These are phyloP conservation scores for Theretra japonica DNA, from an alignment of 2,888 invertebrate species.

Conservation along the genomic window DNA sequence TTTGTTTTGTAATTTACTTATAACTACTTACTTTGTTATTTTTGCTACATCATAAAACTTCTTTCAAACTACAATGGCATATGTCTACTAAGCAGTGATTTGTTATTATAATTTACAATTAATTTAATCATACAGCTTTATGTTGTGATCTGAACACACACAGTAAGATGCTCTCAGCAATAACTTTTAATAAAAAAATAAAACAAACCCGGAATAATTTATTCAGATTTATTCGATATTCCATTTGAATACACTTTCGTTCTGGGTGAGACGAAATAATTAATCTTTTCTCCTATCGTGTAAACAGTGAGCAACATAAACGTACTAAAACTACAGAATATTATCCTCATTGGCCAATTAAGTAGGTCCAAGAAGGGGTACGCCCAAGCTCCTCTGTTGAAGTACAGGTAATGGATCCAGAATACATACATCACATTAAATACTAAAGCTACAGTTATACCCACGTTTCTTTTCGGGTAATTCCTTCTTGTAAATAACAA, in stretches of 20 bases:
- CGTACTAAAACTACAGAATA: conserved; percentile 87
- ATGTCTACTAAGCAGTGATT: too few species aligned
- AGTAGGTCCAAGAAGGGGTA: conserved; percentile 94
- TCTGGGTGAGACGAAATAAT: conserved; percentile 87
- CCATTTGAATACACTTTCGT: conserved; percentile 42
- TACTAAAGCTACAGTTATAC: conserved; percentile 81
- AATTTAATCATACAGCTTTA: too few species aligned
- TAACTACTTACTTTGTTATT: neutral
- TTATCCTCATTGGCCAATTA: conserved; percentile 86
- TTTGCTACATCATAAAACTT: too few species aligned
- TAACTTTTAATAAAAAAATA: conserved; percentile 4
- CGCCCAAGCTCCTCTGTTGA: conserved; percentile 91
- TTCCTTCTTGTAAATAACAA: conserved; percentile 87
- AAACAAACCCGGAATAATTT: conserved; percentile 23
- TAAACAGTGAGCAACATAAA: conserved; percentile 86
- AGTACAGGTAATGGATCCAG: conserved; percentile 89
- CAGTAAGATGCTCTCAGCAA: neutral
- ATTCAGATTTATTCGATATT: conserved; percentile 45
- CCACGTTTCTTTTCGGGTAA: conserved; percentile 88
- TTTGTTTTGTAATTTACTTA: neutral
- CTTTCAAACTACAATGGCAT: too few species aligned
- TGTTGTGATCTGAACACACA: too few species aligned
- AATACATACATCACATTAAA: conserved; percentile 88
- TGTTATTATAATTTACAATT: too few species aligned
- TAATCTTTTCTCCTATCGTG: conserved; percentile 88